A percentile compares a stretch with the other conserved stretches of the same genome.
Conservation (phyloP, 2,113 vertebrate species). For the Cyanoderma ruficeps region DNA sequence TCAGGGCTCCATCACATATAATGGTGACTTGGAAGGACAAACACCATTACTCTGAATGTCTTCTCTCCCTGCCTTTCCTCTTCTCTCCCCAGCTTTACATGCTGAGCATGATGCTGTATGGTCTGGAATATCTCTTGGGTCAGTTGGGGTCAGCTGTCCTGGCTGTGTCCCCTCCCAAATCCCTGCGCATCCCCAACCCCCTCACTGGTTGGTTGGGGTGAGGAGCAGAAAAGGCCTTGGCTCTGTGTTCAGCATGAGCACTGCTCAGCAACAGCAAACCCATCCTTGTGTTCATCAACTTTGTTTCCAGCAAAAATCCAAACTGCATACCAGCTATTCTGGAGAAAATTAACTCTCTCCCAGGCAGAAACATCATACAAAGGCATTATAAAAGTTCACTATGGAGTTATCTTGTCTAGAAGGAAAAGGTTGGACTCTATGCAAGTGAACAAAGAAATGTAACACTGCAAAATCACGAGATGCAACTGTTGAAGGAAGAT, state of each 20-base stretch:
- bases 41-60: too few relatives aligned
- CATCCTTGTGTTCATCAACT: not conserved
- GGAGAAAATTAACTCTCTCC: not conserved
- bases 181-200: not conserved
- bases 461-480: not conserved
- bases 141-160: not conserved
- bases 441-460: slow-evolving; percentile 6
- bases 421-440: not conserved
- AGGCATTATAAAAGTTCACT: slow-evolving; percentile 20
- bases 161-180: not conserved
- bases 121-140: not conserved
- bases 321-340: not conserved
- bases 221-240: not conserved
- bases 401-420: not conserved
- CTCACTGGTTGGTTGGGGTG: not conserved
- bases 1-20: not conserved
- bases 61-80: not conserved
- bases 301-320: not conserved
- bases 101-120: not conserved
- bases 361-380: not conserved
- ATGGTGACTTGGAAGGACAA: not conserved
- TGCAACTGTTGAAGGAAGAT: not conserved
- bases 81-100: not conserved
- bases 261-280: not conserved
- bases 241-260: not conserved